These are phyloP conservation scores for Tachysurus vachellii DNA, from an alignment of 2,113 vertebrate species.

Conservation along the genomic window DNA sequence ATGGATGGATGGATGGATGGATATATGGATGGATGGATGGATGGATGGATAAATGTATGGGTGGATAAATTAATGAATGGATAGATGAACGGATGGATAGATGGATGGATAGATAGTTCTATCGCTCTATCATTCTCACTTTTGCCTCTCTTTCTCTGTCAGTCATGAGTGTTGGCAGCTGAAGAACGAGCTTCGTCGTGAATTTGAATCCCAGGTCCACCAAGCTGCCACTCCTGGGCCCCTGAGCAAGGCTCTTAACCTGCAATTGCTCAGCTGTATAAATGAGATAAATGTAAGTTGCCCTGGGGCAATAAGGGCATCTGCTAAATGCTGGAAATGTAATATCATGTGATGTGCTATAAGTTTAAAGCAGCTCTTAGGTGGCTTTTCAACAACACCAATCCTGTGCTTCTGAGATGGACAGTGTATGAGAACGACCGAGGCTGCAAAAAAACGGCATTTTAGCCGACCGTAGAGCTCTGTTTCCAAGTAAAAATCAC, in stretches of 20 bases:
- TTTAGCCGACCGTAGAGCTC: background rate
- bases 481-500: background rate
- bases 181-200: background rate
- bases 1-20: too few species aligned
- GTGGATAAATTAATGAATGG: background rate
- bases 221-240: too few species aligned
- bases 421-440: background rate
- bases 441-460: background rate
- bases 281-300: too few species aligned
- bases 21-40: background rate
- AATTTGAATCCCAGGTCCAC: too few species aligned
- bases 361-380: background rate
- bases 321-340: background rate
- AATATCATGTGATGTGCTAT: background rate
- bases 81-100: too few species aligned
- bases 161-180: background rate
- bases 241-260: too few species aligned
- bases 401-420: background rate
- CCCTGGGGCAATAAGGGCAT: too few species aligned
- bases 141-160: background rate
- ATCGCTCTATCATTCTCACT: slow-evolving; percentile 1
- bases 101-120: too few species aligned
- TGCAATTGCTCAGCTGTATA: too few species aligned
- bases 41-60: too few species aligned
- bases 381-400: background rate